Conservation (phyloP, 2,888 invertebrate genomes). For the Gandaritis pyraliata region DNA sequence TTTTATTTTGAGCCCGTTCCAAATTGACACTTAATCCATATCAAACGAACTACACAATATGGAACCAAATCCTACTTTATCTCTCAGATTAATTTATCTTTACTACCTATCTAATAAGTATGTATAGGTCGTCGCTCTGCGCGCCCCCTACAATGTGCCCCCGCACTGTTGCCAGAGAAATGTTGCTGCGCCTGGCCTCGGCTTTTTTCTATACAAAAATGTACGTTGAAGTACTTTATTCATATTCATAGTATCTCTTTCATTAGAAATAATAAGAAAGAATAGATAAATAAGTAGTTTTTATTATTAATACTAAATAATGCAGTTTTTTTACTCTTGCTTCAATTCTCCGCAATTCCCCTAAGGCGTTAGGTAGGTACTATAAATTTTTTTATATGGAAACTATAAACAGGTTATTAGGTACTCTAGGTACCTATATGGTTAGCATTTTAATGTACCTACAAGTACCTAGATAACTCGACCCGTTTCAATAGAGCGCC, state of each 20-base stretch:
- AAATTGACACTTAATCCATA: slow-evolving; percentile 3
- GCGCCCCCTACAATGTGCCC: slow-evolving; percentile 3
- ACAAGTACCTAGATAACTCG: not conserved
- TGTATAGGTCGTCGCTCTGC: slow-evolving; percentile 3
- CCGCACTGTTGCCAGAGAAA: slow-evolving; percentile 8
- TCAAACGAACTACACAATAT: slow-evolving; percentile 2
- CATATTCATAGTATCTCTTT: not conserved
- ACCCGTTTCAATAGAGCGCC: slow-evolving; percentile 3
- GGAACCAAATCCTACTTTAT: slow-evolving; percentile 12
- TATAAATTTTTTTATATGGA: too few relatives aligned
- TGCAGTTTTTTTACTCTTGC: not conserved
- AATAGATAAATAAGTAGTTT: too few relatives aligned
- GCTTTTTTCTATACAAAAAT: not conserved
- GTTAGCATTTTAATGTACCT: too few relatives aligned
- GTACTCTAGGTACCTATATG: too few relatives aligned
- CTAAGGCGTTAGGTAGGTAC: too few relatives aligned
- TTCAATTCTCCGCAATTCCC: too few relatives aligned
- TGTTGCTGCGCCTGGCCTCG: not conserved
- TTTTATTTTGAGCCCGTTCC: not conserved
- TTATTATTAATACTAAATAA: not conserved
- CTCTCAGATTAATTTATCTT: slow-evolving; percentile 14
- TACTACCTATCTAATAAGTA: slow-evolving; percentile 4
- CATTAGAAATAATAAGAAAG: not conserved
- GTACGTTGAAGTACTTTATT: not conserved
- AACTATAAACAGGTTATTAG: too few relatives aligned